Percentiles rank a stretch among this genome's conserved stretches.
Evolutionary conservation across 1,140 invertebrate species (phyloP).

Genomic region (Araneus ventricosus): DNA sequence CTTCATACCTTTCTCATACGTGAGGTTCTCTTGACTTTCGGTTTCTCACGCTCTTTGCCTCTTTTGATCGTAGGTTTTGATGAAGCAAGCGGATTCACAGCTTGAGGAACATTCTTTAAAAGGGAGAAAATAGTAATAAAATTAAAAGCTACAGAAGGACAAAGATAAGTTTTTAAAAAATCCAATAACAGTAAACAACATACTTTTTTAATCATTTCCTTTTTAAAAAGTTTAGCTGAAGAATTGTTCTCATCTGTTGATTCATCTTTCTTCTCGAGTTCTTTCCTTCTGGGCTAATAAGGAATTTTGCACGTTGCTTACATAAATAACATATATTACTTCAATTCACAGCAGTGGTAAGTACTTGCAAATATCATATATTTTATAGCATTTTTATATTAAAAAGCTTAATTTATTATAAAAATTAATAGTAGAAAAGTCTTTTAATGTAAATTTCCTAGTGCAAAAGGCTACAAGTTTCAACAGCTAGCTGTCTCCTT

Average conservation of each 20-base stretch:
- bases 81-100: slow-evolving; percentile 52
- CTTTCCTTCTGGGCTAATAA: slow-evolving; percentile 6
- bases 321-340: too few relatives aligned
- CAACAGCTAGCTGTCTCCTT: too few relatives aligned
- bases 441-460: too few relatives aligned
- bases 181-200: too few relatives aligned
- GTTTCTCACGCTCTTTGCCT: slow-evolving; percentile 67
- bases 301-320: not conserved
- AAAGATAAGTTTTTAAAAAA: not conserved
- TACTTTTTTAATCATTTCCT: not conserved
- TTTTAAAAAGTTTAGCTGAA: not conserved
- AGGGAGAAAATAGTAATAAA: not conserved
- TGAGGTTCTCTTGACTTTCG: slow-evolving; percentile 40
- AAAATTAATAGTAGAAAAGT: too few relatives aligned
- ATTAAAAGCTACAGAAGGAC: not conserved
- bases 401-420: too few relatives aligned
- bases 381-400: too few relatives aligned
- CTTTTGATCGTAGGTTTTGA: slow-evolving; percentile 58
- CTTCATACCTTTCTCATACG: slow-evolving; percentile 54
- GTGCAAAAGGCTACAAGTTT: too few relatives aligned
- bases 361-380: too few relatives aligned
- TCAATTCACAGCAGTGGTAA: too few relatives aligned
- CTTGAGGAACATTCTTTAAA: not conserved
- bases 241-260: not conserved
- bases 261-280: not conserved